Percentiles rank a stretch among this genome's conserved stretches.
Conservation (phyloP, 92 coral and sea anemone species). For the Phenganax subtilis region DNA sequence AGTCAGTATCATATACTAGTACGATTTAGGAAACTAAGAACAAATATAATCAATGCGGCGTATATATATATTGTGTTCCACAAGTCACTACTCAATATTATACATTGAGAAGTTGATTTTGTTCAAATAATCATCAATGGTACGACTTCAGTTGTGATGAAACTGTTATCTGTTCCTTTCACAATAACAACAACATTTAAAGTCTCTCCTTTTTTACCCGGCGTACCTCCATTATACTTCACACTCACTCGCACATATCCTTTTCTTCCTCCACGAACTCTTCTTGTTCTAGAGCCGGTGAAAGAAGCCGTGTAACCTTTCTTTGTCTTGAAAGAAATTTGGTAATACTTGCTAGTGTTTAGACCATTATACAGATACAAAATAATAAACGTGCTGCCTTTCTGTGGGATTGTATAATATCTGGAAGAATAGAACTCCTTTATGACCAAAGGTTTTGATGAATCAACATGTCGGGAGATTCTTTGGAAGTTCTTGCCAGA, state of each 20-base stretch:
- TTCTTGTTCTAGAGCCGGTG: neutral
- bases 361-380: constrained; percentile 15
- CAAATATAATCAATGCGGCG: too few relatives aligned
- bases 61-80: too few relatives aligned
- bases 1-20: too few relatives aligned
- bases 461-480: constrained; percentile 20
- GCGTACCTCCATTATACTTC: constrained; percentile 13
- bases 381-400: constrained; percentile 4
- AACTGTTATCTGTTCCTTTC: constrained; percentile 23
- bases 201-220: constrained; percentile 1
- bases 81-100: too few relatives aligned
- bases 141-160: neutral
- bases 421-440: constrained; percentile 7
- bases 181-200: constrained; percentile 15
- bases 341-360: neutral
- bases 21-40: too few relatives aligned
- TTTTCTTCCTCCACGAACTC: neutral
- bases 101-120: neutral
- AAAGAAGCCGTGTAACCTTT: constrained; percentile 7
- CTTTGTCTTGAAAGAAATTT: neutral
- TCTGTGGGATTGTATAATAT: constrained; percentile 13
- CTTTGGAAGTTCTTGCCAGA: constrained; percentile 3
- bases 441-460: constrained; percentile 12
- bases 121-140: constrained; percentile 3
- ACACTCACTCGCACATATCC: constrained; percentile 6